phyloP scores from a whole-genome alignment of 64 coral and sea anemone genomes.

The Stylophora pistillata region DNA sequence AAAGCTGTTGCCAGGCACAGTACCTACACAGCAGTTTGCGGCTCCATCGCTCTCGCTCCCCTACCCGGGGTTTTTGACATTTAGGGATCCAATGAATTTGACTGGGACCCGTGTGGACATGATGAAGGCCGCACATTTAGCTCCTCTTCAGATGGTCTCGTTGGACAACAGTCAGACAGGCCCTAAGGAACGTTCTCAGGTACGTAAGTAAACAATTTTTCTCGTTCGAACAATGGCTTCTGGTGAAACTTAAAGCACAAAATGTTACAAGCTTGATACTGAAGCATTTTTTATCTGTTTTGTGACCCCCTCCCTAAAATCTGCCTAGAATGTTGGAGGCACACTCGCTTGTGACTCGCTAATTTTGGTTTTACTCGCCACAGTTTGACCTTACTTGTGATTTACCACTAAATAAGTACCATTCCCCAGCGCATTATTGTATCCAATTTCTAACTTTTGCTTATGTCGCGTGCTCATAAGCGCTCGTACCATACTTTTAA shows the following conservation, averaged over 20 bases:
- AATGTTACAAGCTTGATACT: no score
- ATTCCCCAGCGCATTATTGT: background rate
- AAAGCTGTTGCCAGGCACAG: slow-evolving; percentile 45
- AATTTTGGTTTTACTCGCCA: no score
- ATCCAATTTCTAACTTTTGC: background rate
- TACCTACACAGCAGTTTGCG: slow-evolving; percentile 49
- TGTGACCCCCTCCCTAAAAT: no score
- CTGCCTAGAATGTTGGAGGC: no score
- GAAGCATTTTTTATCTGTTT: no score
- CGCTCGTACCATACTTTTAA: no score
- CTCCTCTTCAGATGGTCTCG: slow-evolving; percentile 30
- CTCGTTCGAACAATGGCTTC: background rate
- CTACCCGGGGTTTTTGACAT: slow-evolving; percentile 77
- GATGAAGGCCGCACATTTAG: slow-evolving; percentile 31
- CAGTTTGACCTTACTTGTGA: no score
- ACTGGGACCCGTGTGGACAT: slow-evolving; percentile 24
- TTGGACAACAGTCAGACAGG: slow-evolving; percentile 18
- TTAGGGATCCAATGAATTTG: slow-evolving; percentile 55
- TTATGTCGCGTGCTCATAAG: background rate
- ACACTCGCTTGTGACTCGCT: no score
- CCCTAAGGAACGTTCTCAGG: slow-evolving; percentile 29
- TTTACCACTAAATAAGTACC: background rate
- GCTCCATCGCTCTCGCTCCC: slow-evolving; percentile 60
- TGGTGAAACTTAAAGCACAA: no score
- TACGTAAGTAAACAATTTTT: background rate